Base-by-base conservation (phyloP, 2,797 vertebrate species). In the Lutjanus campechanus region DNA sequence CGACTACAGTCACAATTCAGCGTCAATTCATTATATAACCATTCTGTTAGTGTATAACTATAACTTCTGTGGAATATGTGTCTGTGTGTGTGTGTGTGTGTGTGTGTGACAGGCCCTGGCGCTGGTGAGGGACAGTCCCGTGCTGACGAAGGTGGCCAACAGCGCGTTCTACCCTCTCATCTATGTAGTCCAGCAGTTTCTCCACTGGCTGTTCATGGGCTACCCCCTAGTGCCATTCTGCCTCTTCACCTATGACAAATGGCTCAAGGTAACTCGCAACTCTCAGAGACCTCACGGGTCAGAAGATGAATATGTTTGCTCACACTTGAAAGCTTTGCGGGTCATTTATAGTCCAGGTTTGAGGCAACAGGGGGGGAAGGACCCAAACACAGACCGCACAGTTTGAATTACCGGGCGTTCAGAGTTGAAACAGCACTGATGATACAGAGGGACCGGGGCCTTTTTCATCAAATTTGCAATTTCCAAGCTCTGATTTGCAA, bases 171-270 rank as follows among this genome's bases (percentile, higher is more conserved):
- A 93, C 77, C 97, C 97, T 11, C 40, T 97, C 83, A 89, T 96
- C 88, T 99, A 99, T 0, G 20, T 96, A 70, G 90, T 97, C 59
- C 97, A 98, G 83, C 98, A 99, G 93, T 90, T 95, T 36, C 75
- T 97, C 83, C 98, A 99, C 92, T 99, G 97, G 98, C 96, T 99
- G 84, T 98, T 99, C 76, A 97, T 99, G 97, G 97, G 97, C 51
- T 99, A 99, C 89, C 96, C 98, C 3, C 93, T 99, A 51, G 96
- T 97, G 73, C 95, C 97, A 69, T 99, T 99, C 85, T 98, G 97
- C 90, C 97, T 99, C 94, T 98, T 99, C 94, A 96, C 96, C 6
- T 99, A 96, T 89, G 98, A 99, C 93, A 99, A 98, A 91, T 99
- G 98, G 98, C 90, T 98, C 49, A 97, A 98, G 97, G 98, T 98